phyloP scores from a whole-genome alignment of 2,797 vertebrate species.

The Hoplostethus mediterraneus region DNA sequence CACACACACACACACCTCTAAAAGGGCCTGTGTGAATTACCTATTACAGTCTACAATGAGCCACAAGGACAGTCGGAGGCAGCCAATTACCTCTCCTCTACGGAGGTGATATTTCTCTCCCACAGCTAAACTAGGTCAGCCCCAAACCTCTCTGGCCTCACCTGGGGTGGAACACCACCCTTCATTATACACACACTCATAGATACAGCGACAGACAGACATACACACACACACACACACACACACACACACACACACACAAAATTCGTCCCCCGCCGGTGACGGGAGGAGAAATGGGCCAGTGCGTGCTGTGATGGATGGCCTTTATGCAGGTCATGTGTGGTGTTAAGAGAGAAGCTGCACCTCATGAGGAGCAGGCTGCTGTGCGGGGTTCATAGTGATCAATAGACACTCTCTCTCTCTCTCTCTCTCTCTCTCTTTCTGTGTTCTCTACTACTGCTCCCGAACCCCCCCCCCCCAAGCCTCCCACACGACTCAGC shows the following conservation, averaged over 20 bases:
- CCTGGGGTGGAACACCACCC: conserved; percentile 78
- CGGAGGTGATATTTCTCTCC: conserved; percentile 82
- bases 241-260: conserved; percentile 57
- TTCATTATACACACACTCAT: conserved; percentile 72
- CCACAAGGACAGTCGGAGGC: conserved; percentile 81
- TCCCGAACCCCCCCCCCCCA: not conserved
- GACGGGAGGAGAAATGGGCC: conserved; percentile 80
- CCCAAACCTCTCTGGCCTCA: conserved; percentile 79
- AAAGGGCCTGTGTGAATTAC: conserved; percentile 80
- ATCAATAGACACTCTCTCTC: conserved; percentile 75
- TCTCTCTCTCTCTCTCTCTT: conserved; percentile 10
- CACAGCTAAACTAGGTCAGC: conserved; percentile 84
- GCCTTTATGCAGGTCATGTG: conserved; percentile 81
- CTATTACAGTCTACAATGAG: conserved; percentile 80
- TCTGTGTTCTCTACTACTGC: not conserved
- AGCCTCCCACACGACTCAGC: conserved; percentile 45
- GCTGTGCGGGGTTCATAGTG: conserved; percentile 67
- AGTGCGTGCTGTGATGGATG: conserved; percentile 78
- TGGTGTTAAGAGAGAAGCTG: conserved; percentile 81
- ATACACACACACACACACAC: conserved; percentile 39
- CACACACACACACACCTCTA: conserved; percentile 57
- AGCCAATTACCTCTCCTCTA: conserved; percentile 82
- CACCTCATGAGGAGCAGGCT: conserved; percentile 71
- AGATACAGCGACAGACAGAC: conserved; percentile 40
- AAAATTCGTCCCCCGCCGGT: conserved; percentile 67